Percentiles rank a stretch among this genome's conserved stretches.
phyloP scores from a whole-genome alignment of 2,888 invertebrate genomes.

The Diarsia dahlii region DNA sequence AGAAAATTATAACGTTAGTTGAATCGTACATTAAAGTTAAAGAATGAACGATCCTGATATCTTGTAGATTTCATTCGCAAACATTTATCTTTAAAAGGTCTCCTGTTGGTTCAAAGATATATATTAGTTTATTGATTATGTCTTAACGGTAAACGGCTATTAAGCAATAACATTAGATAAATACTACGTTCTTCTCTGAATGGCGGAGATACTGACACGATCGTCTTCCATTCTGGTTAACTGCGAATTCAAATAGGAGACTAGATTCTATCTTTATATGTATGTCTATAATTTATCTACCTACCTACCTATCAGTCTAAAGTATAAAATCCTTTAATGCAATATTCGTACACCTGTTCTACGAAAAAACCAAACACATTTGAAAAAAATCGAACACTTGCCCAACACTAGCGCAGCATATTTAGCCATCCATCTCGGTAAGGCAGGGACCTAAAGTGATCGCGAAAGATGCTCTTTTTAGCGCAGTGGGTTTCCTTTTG shows the following conservation, averaged over 20 bases:
- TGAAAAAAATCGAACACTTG: background rate
- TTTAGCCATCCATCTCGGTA: conserved; percentile 80
- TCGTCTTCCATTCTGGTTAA: background rate
- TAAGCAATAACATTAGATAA: background rate
- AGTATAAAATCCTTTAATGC: too few species aligned
- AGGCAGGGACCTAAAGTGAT: conserved; percentile 80
- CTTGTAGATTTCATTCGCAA: too few species aligned
- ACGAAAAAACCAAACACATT: background rate
- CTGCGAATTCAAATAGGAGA: background rate
- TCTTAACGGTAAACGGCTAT: too few species aligned
- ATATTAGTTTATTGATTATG: background rate
- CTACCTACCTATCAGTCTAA: too few species aligned
- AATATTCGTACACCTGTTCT: background rate
- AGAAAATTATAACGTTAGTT: too few species aligned
- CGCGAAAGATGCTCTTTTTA: conserved; percentile 82
- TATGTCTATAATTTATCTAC: too few species aligned
- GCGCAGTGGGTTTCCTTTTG: conserved; percentile 81
- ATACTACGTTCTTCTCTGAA: background rate
- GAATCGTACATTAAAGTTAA: too few species aligned
- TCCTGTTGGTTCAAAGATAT: too few species aligned
- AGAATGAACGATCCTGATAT: too few species aligned
- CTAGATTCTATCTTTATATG: background rate
- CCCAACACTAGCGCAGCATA: conserved; percentile 72
- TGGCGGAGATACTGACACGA: too few species aligned
- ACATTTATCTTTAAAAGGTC: too few species aligned